Evolutionary conservation across 64 coral and sea anemone genomes (phyloP), one percentile per base, ranked within the genome.

Genomic region (Pocillopora damicornis): DNA sequence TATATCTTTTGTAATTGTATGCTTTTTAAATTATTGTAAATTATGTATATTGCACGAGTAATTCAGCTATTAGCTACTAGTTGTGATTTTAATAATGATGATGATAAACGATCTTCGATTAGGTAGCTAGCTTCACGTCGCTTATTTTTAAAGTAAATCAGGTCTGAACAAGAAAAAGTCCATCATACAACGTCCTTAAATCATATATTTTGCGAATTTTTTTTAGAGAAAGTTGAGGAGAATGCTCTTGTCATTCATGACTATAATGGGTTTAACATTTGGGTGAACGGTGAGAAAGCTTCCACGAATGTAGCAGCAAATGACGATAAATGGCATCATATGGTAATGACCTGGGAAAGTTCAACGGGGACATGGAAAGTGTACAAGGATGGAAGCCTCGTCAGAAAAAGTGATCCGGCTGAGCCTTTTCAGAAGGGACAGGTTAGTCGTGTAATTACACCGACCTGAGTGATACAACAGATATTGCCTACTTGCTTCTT

Each of bases 271-370:
- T 99, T 99, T 85, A 94, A 95, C 74, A 90, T 99, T 30, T 99
- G 91, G 91, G 64, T 99, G 34, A 99, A 95, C 58, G 87, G 91
- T 34, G n/a, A 75, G n/a, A 99, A 95, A 59, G 88, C 73, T 56
- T 11, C 87, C 13, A 99, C 97, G 9, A 65, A 83, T 15, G 88
- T 99, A 0, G 65, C 93, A 16, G 97, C 93, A 35, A 94, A 95
- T 74, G 97, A 99, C 63, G 93, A 88, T 38, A 92, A 88, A 10
- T 99, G 97, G 97, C 97, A 99, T 91, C 93, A 99, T 79, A 93
- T 99, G 86, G 85, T 90, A 5, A 90, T 95, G 36, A 99, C 93
- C 1, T 99, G 97, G 97, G 77, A 90, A 86, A 99, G 91, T 42
- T 90, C 77, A 16, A 90, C 90, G 61, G 97, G 97, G 6, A 61